Evolutionary conservation across 2,113 vertebrate species (phyloP).

Genomic region (Cacatua alba): DNA sequence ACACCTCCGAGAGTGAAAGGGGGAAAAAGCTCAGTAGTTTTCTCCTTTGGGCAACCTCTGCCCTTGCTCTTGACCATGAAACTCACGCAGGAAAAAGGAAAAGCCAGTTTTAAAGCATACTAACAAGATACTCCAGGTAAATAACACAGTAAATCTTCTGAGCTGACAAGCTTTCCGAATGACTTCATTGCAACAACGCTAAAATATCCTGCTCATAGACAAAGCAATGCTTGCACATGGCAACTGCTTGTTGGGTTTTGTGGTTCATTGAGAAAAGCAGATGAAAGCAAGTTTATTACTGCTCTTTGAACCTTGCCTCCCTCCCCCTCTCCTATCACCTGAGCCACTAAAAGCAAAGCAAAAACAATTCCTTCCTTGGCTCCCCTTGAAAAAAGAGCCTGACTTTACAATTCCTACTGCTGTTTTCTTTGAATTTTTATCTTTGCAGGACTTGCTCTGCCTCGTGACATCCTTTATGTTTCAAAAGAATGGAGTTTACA

Average conservation of each 20-base stretch:
- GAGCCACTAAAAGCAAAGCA: not conserved
- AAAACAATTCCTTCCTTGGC: not conserved
- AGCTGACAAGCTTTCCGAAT: not conserved
- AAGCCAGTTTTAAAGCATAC: not conserved
- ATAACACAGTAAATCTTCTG: not conserved
- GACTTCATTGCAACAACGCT: not conserved
- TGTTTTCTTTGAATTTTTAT: constrained; percentile 35
- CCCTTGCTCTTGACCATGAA: not conserved
- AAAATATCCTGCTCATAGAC: not conserved
- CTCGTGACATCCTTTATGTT: not conserved
- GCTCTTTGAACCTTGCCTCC: constrained; percentile 39
- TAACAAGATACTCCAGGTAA: not conserved
- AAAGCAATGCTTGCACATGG: not conserved
- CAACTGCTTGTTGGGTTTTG: constrained; percentile 2
- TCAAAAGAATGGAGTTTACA: not conserved
- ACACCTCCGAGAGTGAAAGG: not conserved
- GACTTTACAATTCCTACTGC: not conserved
- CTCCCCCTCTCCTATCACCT: constrained; percentile 43
- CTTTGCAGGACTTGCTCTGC: constrained; percentile 1
- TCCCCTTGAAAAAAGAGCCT: not conserved
- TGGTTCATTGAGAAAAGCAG: constrained; percentile 6
- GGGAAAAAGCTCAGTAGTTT: not conserved
- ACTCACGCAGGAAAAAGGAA: fast-evolving
- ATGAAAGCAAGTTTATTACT: constrained; percentile 44
- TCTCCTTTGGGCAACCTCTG: not conserved